These are phyloP conservation scores for Atlantisia rogersi DNA, from an alignment of 2,113 vertebrate species.

Conservation along the genomic window DNA sequence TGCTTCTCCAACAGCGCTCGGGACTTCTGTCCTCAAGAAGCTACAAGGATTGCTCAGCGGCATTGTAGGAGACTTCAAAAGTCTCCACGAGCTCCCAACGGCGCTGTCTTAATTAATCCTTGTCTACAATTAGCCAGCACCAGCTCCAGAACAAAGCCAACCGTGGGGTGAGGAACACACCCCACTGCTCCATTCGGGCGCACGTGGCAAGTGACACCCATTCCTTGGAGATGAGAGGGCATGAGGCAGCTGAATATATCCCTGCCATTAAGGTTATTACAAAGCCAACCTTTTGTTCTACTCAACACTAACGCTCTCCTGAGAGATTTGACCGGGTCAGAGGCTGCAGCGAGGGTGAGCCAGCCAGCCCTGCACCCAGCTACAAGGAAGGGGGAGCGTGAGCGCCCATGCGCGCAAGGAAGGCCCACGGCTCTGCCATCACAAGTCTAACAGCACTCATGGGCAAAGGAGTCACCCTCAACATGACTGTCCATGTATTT, in stretches of 20 bases:
- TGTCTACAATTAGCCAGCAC: background rate
- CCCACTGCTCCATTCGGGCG: fast-evolving
- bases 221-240: background rate
- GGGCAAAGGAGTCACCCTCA: background rate
- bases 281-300: background rate
- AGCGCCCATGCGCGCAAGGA: no score
- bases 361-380: background rate
- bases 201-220: background rate
- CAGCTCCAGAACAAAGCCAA: background rate
- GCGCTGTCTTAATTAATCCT: background rate
- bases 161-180: background rate
- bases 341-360: background rate
- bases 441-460: background rate
- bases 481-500: background rate
- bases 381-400: background rate
- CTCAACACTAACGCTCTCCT: background rate
- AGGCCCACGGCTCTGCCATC: background rate
- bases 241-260: background rate
- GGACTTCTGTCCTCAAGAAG: background rate
- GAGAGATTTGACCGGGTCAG: background rate
- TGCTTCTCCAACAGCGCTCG: background rate
- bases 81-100: background rate
- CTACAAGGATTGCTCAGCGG: background rate
- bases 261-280: background rate
- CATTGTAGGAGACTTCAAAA: background rate